phyloP scores from a whole-genome alignment of 2,888 invertebrate genomes.

The Xanthia icteritia region DNA sequence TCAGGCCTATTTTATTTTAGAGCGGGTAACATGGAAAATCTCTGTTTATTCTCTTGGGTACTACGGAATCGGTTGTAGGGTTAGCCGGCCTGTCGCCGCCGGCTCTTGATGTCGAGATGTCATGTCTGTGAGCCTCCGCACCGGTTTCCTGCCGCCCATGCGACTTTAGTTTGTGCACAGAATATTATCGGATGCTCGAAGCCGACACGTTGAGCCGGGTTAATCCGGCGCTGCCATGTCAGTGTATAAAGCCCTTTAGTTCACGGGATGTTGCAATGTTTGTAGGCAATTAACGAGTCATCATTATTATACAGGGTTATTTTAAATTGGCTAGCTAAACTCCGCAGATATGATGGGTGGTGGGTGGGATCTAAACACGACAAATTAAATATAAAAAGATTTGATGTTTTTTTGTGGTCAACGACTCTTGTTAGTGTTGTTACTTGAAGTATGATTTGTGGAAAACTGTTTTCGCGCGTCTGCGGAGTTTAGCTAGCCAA shows the following conservation, averaged over 20 bases:
- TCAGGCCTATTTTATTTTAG: constrained; percentile 20
- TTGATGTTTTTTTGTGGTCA: too few relatives aligned
- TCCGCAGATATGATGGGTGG: background rate
- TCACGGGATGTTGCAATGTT: constrained; percentile 22
- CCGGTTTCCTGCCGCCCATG: constrained; percentile 4
- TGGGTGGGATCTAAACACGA: too few relatives aligned
- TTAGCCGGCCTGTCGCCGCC: constrained; percentile 30
- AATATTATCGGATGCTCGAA: constrained; percentile 35
- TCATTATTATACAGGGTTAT: constrained; percentile 4
- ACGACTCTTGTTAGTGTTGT: too few relatives aligned
- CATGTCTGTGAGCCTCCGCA: constrained; percentile 22
- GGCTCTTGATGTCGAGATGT: constrained; percentile 47
- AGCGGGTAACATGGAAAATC: background rate
- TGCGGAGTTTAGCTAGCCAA: too few relatives aligned
- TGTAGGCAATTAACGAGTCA: constrained; percentile 3
- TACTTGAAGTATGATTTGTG: too few relatives aligned
- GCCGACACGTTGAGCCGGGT: constrained; percentile 35
- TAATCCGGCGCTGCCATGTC: constrained; percentile 32
- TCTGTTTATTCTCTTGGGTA: background rate
- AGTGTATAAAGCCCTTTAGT: constrained; percentile 31
- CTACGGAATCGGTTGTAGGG: constrained; percentile 12
- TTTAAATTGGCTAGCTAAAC: background rate
- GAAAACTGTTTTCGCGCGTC: too few relatives aligned
- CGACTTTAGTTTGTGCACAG: constrained; percentile 27
- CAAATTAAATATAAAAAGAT: too few relatives aligned